Evolutionary conservation across 2,888 invertebrate genomes (phyloP).

Genomic region (Archips crataeganus): DNA sequence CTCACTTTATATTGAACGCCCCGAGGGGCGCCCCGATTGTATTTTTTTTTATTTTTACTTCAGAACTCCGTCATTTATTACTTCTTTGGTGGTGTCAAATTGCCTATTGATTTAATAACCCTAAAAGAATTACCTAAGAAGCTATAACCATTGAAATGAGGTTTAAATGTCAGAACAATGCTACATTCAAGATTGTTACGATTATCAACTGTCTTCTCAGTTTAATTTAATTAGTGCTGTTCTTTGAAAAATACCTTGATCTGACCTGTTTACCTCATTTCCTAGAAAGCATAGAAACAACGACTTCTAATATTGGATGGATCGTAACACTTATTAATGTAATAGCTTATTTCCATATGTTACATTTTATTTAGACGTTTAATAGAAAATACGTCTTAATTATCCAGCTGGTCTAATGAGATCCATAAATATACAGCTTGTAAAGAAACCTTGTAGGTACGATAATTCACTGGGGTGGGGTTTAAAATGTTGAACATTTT

Average conservation of each 20-base stretch:
- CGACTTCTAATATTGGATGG: constrained; percentile 31
- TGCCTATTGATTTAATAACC: not conserved
- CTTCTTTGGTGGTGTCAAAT: too few relatives aligned
- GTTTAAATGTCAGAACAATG: not conserved
- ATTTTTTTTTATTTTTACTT: too few relatives aligned
- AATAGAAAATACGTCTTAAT: too few relatives aligned
- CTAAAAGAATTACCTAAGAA: not conserved
- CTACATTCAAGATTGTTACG: not conserved
- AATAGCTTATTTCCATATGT: constrained; percentile 1
- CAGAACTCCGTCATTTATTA: too few relatives aligned
- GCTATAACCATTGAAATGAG: not conserved
- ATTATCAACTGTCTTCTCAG: not conserved
- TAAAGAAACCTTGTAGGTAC: too few relatives aligned
- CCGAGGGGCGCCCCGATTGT: too few relatives aligned
- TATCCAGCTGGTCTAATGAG: too few relatives aligned
- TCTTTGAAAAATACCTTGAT: not conserved
- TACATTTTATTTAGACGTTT: not conserved
- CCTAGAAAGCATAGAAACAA: not conserved
- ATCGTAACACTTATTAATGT: constrained; percentile 25
- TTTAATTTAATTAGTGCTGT: not conserved
- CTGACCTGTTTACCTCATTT: not conserved
- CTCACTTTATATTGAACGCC: too few relatives aligned
- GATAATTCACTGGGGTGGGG: too few relatives aligned
- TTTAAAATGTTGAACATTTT: too few relatives aligned
- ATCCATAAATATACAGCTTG: too few relatives aligned